Percentiles rank a stretch among this genome's conserved stretches.
Evolutionary conservation across 2,113 vertebrate genomes (phyloP).

Genomic region (Rhegmatorhina hoffmannsi): DNA sequence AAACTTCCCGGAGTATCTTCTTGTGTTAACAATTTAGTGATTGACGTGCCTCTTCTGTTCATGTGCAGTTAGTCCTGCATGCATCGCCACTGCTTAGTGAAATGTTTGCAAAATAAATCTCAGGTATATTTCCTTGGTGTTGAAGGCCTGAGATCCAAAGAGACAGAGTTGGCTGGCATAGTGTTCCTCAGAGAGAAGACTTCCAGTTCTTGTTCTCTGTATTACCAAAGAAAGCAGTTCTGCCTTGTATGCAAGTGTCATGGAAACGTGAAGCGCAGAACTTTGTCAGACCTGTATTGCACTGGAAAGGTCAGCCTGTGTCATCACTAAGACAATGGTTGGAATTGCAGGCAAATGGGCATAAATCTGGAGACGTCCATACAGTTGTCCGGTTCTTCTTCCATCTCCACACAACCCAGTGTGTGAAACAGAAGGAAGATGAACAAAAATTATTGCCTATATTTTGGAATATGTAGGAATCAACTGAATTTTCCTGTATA

Average conservation of each 20-base stretch:
- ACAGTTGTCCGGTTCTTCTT: neutral
- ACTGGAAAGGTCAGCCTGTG: neutral
- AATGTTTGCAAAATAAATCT: conserved; percentile 8
- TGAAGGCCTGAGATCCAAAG: neutral
- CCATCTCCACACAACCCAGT: neutral
- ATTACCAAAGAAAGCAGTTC: neutral
- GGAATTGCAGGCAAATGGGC: neutral
- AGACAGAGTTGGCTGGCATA: neutral
- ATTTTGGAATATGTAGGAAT: neutral
- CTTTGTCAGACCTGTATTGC: neutral
- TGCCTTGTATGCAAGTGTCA: neutral
- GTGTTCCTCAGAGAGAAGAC: neutral
- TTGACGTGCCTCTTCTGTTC: neutral
- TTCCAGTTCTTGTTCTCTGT: neutral
- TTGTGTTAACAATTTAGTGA: neutral
- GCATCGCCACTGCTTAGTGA: neutral
- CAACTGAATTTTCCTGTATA: neutral
- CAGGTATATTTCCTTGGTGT: neutral
- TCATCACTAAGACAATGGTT: neutral
- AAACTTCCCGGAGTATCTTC: neutral
- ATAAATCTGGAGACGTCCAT: neutral
- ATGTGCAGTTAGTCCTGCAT: neutral
- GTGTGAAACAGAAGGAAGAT: neutral
- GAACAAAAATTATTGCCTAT: neutral
- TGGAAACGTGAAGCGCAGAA: neutral